A percentile compares a stretch with the other conserved stretches of the same genome.
Conservation (phyloP, 1,140 invertebrate species). For the Lycorma delicatula region DNA sequence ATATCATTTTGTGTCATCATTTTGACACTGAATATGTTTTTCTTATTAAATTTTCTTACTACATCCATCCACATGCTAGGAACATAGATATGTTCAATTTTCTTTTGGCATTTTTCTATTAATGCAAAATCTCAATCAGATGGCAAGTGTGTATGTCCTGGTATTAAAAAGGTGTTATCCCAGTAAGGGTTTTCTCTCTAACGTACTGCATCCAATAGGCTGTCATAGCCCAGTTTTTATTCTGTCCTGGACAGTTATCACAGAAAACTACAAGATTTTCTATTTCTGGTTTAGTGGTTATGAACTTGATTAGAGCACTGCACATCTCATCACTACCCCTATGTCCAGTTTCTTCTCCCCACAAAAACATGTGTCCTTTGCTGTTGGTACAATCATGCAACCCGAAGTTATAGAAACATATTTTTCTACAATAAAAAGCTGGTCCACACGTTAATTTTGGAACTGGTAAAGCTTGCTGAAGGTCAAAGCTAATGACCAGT, state of each 20-base stretch:
- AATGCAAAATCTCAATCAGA: constrained; percentile 10
- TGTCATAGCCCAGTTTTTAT: background rate
- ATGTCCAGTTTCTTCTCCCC: constrained; percentile 18
- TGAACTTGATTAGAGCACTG: constrained; percentile 8
- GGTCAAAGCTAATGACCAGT: constrained; percentile 7
- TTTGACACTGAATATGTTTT: constrained; percentile 9
- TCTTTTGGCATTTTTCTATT: constrained; percentile 16
- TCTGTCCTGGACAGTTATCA: constrained; percentile 12
- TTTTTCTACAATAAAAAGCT: constrained; percentile 21
- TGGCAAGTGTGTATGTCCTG: constrained; percentile 8
- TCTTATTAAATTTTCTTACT: background rate
- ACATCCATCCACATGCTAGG: constrained; percentile 4
- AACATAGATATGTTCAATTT: background rate
- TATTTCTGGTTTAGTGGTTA: constrained; percentile 2
- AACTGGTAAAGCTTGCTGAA: constrained; percentile 19
- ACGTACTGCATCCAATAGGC: background rate
- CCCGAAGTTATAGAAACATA: constrained; percentile 23
- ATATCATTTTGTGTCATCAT: constrained; percentile 6
- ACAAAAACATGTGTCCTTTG: constrained; percentile 21
- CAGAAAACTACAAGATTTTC: constrained; percentile 11
- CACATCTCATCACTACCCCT: constrained; percentile 16
- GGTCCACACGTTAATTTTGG: constrained; percentile 16
- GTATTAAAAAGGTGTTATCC: constrained; percentile 3
- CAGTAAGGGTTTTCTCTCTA: background rate
- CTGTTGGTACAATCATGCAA: constrained; percentile 22